Percentiles rank a stretch among this genome's conserved stretches.
Conservation (phyloP, 2,888 invertebrate genomes). For the Aleiodes leptofemur region DNA sequence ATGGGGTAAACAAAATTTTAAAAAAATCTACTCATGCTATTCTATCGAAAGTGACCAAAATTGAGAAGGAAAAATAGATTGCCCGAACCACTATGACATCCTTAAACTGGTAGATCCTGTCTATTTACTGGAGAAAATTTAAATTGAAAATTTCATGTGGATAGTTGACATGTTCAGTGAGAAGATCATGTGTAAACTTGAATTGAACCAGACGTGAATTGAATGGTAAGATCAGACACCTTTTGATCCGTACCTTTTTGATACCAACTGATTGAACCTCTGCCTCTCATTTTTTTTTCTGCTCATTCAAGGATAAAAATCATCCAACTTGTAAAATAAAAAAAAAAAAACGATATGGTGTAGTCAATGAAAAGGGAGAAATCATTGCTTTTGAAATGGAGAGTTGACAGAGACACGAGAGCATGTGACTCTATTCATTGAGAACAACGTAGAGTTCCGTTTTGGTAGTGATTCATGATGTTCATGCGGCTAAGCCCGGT, state of each 20-base stretch:
- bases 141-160: no score
- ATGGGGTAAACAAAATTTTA: no score
- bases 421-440: conserved; percentile 36
- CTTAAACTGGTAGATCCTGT: no score
- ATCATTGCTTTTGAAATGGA: conserved; percentile 19
- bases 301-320: background rate
- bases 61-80: no score
- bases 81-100: no score
- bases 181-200: background rate
- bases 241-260: conserved; percentile 4
- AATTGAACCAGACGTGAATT: background rate
- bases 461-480: conserved; percentile 38
- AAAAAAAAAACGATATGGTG: conserved; percentile 1
- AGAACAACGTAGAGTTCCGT: conserved; percentile 35
- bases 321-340: background rate
- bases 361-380: conserved; percentile 22
- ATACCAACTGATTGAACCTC: conserved; percentile 21
- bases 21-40: no score
- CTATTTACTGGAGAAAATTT: no score
- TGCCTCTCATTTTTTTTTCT: background rate
- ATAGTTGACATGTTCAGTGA: no score
- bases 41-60: no score
- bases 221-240: conserved; percentile 9
- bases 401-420: conserved; percentile 32
- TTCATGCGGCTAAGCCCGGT: conserved; percentile 16